These are phyloP conservation scores for honey bee (Apis mellifera) DNA, from an alignment of 1,140 invertebrate genomes.

Conservation along the genomic window Amel_HAv3.1 CM009933.2:13224501-13225000, in stretches of 20 bases:
- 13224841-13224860: too few relatives aligned
- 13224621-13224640: too few relatives aligned
- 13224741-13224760: conserved; percentile 75
- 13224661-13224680: conserved; percentile 12
- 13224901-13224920: conserved; percentile 17
- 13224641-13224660: conserved; percentile 77
- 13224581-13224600: too few relatives aligned
- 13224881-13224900: neutral
- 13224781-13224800: conserved; percentile 4
- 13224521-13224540: too few relatives aligned
- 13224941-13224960: conserved; percentile 71
- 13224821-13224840: too few relatives aligned
- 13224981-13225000: conserved; percentile 50
- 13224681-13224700: neutral
- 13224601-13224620: too few relatives aligned
- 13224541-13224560: too few relatives aligned
- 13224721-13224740: conserved; percentile 73
- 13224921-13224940: conserved; percentile 38
- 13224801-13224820: too few relatives aligned
- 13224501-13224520: too few relatives aligned
- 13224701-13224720: conserved; percentile 52
- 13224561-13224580: too few relatives aligned
- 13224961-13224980: conserved; percentile 49
- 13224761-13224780: conserved; percentile 59
- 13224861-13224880: too few relatives aligned